phyloP scores from a whole-genome alignment of 2,113 vertebrate species.

The Atractosteus spatula region DNA sequence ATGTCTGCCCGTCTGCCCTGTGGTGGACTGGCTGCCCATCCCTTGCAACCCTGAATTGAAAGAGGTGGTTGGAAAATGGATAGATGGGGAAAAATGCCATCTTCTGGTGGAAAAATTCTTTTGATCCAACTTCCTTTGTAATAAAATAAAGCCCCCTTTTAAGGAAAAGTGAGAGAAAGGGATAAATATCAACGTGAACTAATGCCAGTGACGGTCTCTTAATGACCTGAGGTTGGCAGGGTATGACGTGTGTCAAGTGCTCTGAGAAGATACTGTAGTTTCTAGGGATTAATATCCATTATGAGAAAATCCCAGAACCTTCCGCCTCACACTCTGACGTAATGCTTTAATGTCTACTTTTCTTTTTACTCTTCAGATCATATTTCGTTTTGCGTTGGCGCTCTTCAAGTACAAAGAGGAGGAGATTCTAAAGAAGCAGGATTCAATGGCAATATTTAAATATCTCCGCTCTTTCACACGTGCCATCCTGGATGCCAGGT shows the following conservation, averaged over 20 bases:
- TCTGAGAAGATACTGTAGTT: neutral
- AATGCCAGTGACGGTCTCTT: too few species aligned
- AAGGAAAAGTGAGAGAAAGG: too few species aligned
- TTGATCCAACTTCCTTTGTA: too few species aligned
- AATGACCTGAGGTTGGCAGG: neutral
- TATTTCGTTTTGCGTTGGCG: slow-evolving; percentile 90
- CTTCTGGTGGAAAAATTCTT: too few species aligned
- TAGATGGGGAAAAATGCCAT: too few species aligned
- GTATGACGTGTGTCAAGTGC: neutral
- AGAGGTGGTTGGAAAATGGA: too few species aligned
- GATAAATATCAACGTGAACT: too few species aligned
- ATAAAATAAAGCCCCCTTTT: too few species aligned
- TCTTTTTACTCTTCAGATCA: slow-evolving; percentile 69
- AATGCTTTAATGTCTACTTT: neutral
- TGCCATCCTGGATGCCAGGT: slow-evolving; percentile 90
- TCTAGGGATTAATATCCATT: neutral
- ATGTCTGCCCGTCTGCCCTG: too few species aligned
- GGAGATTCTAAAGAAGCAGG: slow-evolving; percentile 87
- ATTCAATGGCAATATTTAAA: slow-evolving; percentile 90
- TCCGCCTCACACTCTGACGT: neutral
- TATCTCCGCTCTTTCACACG: slow-evolving; percentile 89
- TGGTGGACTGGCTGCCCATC: too few species aligned
- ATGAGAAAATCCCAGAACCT: neutral
- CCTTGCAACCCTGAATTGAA: too few species aligned
- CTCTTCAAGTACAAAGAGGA: slow-evolving; percentile 97